Conservation (phyloP, 2,113 vertebrate genomes). For the Acrocephalus kingi region DNA sequence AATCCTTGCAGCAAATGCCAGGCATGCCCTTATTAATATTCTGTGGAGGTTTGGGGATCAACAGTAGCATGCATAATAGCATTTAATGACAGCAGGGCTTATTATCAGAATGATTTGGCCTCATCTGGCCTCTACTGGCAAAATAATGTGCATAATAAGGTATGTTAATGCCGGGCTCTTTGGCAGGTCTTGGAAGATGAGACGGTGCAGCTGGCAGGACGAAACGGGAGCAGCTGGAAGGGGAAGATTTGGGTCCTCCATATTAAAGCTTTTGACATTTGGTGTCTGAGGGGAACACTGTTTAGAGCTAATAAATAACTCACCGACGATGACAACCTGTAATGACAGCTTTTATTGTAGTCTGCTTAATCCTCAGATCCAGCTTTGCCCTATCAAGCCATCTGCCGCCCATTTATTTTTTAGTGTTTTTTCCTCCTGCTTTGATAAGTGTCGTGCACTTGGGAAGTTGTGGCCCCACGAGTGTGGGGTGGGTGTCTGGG, state of each 20-base stretch:
- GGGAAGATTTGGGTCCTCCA: conserved; percentile 51
- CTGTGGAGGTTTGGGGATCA: conserved; percentile 22
- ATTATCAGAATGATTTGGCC: conserved; percentile 56
- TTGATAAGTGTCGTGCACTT: not conserved
- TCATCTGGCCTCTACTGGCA: conserved; percentile 69
- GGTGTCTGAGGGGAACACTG: conserved; percentile 65
- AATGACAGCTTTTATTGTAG: conserved; percentile 70
- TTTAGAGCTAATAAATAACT: conserved; percentile 73
- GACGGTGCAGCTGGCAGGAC: conserved; percentile 62
- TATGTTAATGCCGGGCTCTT: conserved; percentile 49
- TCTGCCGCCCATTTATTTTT: conserved; percentile 47
- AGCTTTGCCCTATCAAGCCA: conserved; percentile 59
- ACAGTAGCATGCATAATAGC: conserved; percentile 43
- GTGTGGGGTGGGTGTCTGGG: not conserved
- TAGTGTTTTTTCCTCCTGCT: not conserved
- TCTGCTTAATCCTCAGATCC: conserved; percentile 58
- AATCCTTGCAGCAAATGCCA: not conserved
- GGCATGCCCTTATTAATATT: conserved; percentile 24
- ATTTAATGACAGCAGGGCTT: conserved; percentile 60
- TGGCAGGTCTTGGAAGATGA: conserved; percentile 66
- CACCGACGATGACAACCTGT: conserved; percentile 53
- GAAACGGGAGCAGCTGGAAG: conserved; percentile 67
- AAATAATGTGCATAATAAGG: conserved; percentile 62
- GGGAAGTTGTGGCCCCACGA: not conserved
- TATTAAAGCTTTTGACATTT: conserved; percentile 72